Conservation (phyloP, 2,888 invertebrate species). For the Pachymerium ferrugineum region DNA sequence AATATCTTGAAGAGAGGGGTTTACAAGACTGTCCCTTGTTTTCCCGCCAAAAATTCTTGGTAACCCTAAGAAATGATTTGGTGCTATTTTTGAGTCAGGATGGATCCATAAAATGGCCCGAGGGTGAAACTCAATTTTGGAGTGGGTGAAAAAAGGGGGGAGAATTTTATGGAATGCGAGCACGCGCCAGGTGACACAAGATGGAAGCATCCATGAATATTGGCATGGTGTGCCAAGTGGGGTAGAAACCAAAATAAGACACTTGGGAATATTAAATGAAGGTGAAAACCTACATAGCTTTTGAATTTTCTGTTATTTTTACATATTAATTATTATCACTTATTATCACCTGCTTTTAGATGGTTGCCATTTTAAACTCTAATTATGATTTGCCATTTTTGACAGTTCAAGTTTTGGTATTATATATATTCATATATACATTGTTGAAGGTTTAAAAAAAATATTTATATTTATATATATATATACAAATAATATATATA, state of each 20-base stretch:
- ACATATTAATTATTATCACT: no score
- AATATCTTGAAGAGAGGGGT: background rate
- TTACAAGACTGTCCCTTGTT: slow-evolving; percentile 24
- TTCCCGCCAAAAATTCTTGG: slow-evolving; percentile 16
- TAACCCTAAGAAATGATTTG: slow-evolving; percentile 4
- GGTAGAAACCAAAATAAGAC: slow-evolving; percentile 15
- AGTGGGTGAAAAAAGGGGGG: background rate
- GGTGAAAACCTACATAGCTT: background rate
- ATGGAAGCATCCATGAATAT: background rate
- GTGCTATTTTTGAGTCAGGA: background rate
- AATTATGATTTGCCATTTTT: no score
- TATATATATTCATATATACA: no score
- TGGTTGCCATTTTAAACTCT: no score
- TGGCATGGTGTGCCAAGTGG: background rate
- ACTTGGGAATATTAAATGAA: background rate
- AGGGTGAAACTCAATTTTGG: slow-evolving; percentile 3
- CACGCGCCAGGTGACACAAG: slow-evolving; percentile 25
- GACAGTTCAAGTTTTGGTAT: no score
- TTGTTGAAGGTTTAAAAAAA: no score
- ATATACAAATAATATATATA: no score
- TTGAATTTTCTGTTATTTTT: no score
- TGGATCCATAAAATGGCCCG: slow-evolving; percentile 17
- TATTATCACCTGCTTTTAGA: no score
- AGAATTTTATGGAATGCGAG: slow-evolving; percentile 4
- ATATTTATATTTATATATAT: no score